Base-by-base conservation (phyloP, 2,797 vertebrate species). In the Gobio occitaniae region DNA sequence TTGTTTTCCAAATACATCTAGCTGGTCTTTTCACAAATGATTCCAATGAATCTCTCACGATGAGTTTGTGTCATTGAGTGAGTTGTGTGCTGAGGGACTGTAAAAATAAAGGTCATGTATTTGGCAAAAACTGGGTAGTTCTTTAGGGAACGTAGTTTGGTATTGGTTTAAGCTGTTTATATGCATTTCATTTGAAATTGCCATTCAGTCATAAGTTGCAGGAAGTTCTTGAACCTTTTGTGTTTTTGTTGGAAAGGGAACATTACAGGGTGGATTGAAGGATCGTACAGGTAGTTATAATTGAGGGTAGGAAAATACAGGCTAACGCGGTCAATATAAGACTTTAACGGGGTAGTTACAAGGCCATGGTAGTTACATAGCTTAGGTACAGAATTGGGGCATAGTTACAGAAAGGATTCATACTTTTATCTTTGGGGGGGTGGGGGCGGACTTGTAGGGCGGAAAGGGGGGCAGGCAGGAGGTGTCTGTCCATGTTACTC, bases 401-500 rank as follows among this genome's bases (percentile, higher is more conserved):
- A 90, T 90, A 85, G 89, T 92, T 93, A 93, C 91, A 93, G 93
- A 83, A 86, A 85, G 79, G 86, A 81, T 93, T 92, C 78, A 80
- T 88, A 88, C 81, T 87, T 32, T 74, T 84, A 72, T 86, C 74
- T 86, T 70, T 90, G 90, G 68, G 81, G 41, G 85, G 88, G 32
- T 90, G 68, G 81, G 41, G 85, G 88, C 32, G 80, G 86, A 88
- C 92, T 93, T 94, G 93, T 90, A 91, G 86, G 90, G 87, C 86
- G 89, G 93, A 56, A 75, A 91, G 90, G 56, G 91, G 0, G 9
- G 90, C 89, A 92, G 92, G 90, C 88, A 91, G 78, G 81, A 87
- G 76, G 90, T 90, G 89, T 88, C 90, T 85, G 47, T 81, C 90
- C 41, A 29, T 81, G 91, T 98, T 96, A 99, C 94, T 99, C 98